Evolutionary conservation across 2,113 vertebrate species (phyloP).

Genomic region (Forbesichthys papilliferus): DNA sequence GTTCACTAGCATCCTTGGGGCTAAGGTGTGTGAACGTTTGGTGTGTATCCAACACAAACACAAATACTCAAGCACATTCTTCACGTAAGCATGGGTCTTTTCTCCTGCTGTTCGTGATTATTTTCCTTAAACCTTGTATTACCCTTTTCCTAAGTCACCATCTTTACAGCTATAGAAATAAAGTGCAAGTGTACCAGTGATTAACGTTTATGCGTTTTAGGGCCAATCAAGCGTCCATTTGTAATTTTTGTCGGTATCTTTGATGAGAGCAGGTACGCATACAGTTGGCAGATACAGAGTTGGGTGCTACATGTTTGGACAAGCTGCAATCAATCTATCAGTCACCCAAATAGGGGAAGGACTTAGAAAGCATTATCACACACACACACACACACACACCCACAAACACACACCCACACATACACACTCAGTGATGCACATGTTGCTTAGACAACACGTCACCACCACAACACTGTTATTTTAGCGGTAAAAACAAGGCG

Average conservation of each 20-base stretch:
- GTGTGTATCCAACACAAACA: constrained; percentile 62
- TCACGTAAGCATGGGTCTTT: neutral
- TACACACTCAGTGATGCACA: neutral
- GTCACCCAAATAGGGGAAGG: neutral
- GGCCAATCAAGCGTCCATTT: too few relatives aligned
- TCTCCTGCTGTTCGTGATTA: neutral
- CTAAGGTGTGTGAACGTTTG: constrained; percentile 53
- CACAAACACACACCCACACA: constrained; percentile 9
- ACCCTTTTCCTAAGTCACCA: neutral
- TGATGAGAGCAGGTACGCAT: neutral
- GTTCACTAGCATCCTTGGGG: constrained; percentile 48
- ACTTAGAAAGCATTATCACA: constrained; percentile 3
- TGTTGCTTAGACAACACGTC: constrained; percentile 57
- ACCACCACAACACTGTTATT: constrained; percentile 53
- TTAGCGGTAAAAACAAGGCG: constrained; percentile 22
- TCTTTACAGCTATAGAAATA: neutral
- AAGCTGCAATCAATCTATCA: constrained; percentile 30
- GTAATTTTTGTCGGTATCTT: too few relatives aligned
- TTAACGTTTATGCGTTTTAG: too few relatives aligned
- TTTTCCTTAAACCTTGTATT: neutral
- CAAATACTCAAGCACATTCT: neutral
- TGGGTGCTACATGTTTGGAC: constrained; percentile 26
- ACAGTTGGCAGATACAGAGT: constrained; percentile 1
- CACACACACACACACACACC: neutral
- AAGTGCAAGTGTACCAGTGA: neutral